Percentiles rank a stretch among this genome's conserved stretches.
These are phyloP conservation scores for Anodontia alba DNA, from an alignment of 2,888 invertebrate genomes.

Conservation along the genomic window DNA sequence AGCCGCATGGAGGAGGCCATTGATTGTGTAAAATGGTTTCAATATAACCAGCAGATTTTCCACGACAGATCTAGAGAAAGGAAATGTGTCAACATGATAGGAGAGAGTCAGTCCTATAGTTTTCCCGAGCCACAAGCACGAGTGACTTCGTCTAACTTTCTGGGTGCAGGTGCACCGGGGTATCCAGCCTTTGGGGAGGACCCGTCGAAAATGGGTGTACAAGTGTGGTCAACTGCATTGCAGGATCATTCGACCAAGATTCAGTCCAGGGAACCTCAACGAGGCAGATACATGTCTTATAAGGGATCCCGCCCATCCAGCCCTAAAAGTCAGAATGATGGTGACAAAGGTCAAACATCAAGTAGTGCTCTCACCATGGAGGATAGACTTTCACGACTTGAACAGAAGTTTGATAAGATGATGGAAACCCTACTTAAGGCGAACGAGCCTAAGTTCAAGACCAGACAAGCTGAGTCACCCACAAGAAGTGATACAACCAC, in stretches of 20 bases:
- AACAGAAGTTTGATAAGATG: not conserved
- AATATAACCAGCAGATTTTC: too few species aligned
- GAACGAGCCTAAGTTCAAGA: not conserved
- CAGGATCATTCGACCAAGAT: not conserved
- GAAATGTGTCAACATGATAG: not conserved
- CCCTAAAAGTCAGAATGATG: not conserved
- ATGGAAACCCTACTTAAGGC: not conserved
- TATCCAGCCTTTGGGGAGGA: too few species aligned
- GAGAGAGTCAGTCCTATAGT: not conserved
- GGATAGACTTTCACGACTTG: not conserved
- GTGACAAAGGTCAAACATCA: not conserved
- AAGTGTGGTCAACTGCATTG: not conserved
- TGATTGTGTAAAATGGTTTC: too few species aligned
- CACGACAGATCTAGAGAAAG: not conserved
- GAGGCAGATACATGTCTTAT: not conserved
- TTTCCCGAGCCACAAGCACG: not conserved
- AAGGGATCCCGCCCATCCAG: not conserved
- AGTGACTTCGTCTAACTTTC: too few species aligned
- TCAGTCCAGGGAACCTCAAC: not conserved
- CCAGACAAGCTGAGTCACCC: not conserved
- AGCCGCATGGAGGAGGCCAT: too few species aligned
- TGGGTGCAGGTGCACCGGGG: too few species aligned
- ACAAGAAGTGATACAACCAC: too few species aligned
- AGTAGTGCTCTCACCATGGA: not conserved
- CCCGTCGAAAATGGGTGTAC: too few species aligned